phyloP scores from a whole-genome alignment of 2,888 invertebrate genomes.

The Herminia tarsipennalis region DNA sequence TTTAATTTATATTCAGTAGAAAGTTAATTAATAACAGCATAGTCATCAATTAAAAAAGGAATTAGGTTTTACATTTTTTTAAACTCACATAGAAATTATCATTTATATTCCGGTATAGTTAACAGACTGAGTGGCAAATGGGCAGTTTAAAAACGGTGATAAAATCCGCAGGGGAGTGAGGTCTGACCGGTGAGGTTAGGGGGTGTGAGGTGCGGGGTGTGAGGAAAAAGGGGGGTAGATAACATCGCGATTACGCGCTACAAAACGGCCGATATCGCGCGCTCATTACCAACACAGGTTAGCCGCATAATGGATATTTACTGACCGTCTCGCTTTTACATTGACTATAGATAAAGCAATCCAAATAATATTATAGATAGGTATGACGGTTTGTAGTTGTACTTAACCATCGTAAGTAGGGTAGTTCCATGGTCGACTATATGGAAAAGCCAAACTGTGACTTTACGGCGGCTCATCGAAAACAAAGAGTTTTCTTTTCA shows the following conservation, averaged over 20 bases:
- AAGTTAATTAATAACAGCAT: too few species aligned
- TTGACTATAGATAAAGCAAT: constrained; percentile 14
- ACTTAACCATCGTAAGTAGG: neutral
- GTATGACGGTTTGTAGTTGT: neutral
- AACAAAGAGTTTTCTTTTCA: too few species aligned
- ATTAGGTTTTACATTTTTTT: neutral
- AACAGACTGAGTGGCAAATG: constrained; percentile 44
- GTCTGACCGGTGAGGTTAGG: constrained; percentile 52
- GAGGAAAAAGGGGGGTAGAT: constrained; percentile 31
- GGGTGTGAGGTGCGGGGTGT: constrained; percentile 27
- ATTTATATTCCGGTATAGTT: constrained; percentile 8
- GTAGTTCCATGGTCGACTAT: too few species aligned
- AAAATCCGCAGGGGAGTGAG: constrained; percentile 58
- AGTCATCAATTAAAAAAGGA: neutral
- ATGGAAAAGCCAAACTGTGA: too few species aligned
- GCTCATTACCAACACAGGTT: constrained; percentile 70
- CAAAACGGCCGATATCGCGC: constrained; percentile 78
- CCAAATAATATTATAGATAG: neutral
- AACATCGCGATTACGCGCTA: constrained; percentile 79
- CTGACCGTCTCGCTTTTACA: constrained; percentile 37
- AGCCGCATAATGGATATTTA: constrained; percentile 68
- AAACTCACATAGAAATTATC: neutral
- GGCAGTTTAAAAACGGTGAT: constrained; percentile 42
- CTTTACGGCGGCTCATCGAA: too few species aligned
- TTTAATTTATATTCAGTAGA: too few species aligned